phyloP scores from a whole-genome alignment of 2,113 vertebrate species.

The Rhombomys opimus region DNA sequence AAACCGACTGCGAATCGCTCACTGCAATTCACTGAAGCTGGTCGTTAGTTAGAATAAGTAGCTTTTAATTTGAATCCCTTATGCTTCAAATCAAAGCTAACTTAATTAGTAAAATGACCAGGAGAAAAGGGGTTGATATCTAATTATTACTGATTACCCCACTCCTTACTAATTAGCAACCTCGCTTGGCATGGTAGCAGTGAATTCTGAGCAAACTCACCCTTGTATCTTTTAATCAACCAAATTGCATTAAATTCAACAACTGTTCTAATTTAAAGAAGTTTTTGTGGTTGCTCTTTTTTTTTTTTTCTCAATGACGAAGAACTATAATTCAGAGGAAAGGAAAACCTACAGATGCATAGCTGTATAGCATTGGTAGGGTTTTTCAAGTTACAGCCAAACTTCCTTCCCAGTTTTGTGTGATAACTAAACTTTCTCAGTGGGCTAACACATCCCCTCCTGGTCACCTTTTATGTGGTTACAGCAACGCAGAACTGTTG shows the following conservation, averaged over 20 bases:
- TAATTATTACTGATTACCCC: constrained; percentile 64
- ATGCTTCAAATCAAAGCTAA: constrained; percentile 57
- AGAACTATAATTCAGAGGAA: constrained; percentile 15
- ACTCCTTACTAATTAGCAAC: constrained; percentile 51
- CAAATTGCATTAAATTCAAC: constrained; percentile 51
- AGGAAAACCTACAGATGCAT: neutral
- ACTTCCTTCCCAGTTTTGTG: neutral
- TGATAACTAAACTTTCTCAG: neutral
- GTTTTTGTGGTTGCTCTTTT: constrained; percentile 17
- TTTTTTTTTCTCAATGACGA: constrained; percentile 32
- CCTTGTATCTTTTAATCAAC: constrained; percentile 54
- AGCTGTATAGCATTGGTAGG: neutral
- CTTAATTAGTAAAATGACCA: constrained; percentile 64
- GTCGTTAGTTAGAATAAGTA: constrained; percentile 40
- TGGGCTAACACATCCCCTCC: neutral
- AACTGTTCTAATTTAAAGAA: constrained; percentile 8
- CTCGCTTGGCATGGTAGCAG: neutral
- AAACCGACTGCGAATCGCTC: constrained; percentile 10
- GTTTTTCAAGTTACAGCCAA: neutral
- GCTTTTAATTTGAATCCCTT: constrained; percentile 57
- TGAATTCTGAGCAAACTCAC: constrained; percentile 58
- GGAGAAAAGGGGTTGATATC: constrained; percentile 13
- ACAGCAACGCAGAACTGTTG: neutral
- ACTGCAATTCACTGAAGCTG: neutral
- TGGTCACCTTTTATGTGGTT: neutral